Base-by-base conservation (phyloP, 1,140 invertebrate species). In the Aphelenchoides besseyi region DNA sequence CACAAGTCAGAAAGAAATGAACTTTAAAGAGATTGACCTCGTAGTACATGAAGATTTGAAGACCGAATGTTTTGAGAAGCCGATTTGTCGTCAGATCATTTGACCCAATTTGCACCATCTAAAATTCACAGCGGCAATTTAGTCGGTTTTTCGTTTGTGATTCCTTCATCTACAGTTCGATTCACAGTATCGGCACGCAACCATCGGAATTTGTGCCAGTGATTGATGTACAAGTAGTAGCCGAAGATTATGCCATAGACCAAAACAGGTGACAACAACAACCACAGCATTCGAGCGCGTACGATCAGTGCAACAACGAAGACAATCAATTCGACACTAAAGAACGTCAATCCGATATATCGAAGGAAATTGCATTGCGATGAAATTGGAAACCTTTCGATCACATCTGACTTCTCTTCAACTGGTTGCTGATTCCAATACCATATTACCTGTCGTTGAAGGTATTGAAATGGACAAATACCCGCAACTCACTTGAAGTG, bases 401-500 rank as follows among this genome's bases (percentile, higher is more conserved):
- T n/a, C 16, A 61, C 33, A 12, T 35, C 57, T 9, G 57, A 26
- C 1, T 2, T 52, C 23, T 61, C 57, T n/a, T 35, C 26, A 5
- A 32, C 29, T 1, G 63, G 63, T 18, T 16, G 63, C 30, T 64
- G 16, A 16, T 64, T 67, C 63, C 63, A 67, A 16, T 67, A 67
- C 63, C 33, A 41, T 2, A 67, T 12, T 2, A 67, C 63, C 63
- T 67, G 1, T 16, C n/a, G 28, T 57, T 2, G 1, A 2, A 16
- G 16, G 8, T 57, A 18, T 67, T 16, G 16, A 18, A 41, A 69
- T 30, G 16, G 29, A 57, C 1, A 29, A 41, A 66, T 5, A 16
- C 37, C 77, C 74, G 73, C n/a, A 75, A 2, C 63, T 68, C 12
- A 80, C 77, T n/a, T 79, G 79, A 8, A 77, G 36, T 16, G 69